Evolutionary conservation across 2,797 vertebrate genomes (phyloP), one percentile per base, ranked within the genome.

Genomic region (Margarornis squamiger): DNA sequence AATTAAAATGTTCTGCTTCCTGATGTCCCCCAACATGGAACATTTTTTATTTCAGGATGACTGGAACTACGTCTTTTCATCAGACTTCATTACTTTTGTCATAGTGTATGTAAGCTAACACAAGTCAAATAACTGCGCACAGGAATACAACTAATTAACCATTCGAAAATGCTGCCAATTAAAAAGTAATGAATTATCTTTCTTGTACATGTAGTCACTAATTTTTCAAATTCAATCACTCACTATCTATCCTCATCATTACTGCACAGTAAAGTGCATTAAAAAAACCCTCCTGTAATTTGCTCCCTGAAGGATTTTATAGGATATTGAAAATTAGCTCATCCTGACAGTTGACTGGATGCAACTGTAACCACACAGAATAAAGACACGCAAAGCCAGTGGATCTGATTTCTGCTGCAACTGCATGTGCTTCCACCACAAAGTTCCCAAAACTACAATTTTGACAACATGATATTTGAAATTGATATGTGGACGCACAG

Each of bases 251-350:
- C 43, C 26, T 78, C 39, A 71, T 67, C 48, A 91, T 29, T 81
- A 81, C 9, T 12, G 45, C 45, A 77, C 16, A 62, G 39, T 61
- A 52, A 77, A 90, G 58, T 9, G 46, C 52, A 75, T 23, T 51
- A 14, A 63, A 83, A 80, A 45, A 71, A 0, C 0, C 6, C 20
- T 51, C 54, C 49, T 72, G 23, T 49, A 36, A 86, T 65, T 48
- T 80, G 19, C 13, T 77, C 23, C 63, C 38, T 29, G 29, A 38
- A 88, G 32, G 39, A 80, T 29, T 90, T 93, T 38, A 36, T 1
- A 66, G 12, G 59, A 77, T 39, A 89, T 32, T 75, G 72, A 87
- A 78, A 85, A 52, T 73, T 9, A 94, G 24, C 36, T 77, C 29
- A 52, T 61, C 0, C 3, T 55, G 23, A 29, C 4, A 4, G 45